Evolutionary conservation across 2,113 vertebrate species (phyloP), one percentile per base, ranked within the genome.

Genomic region (Microcebus tavaratra): DNA sequence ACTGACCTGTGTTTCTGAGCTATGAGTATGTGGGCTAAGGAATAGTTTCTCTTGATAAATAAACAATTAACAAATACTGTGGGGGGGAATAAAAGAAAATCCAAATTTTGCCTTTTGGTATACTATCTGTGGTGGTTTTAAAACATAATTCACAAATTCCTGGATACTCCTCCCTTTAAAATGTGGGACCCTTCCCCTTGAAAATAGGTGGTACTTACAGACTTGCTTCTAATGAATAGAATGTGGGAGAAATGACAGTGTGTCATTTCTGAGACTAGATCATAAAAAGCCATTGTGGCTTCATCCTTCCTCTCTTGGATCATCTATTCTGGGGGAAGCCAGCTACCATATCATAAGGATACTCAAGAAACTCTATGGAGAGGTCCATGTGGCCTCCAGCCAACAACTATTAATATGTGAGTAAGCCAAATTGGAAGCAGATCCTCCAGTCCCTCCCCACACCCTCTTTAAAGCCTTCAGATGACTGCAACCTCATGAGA

Each of bases 271-370:
- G 48, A 95, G 34, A 53, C 34, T 78, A 92, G 53, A 25, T 92
- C 70, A 68, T 94, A 91, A 75, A 94, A 79, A 90, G 57, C 6
- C 39, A 67, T 36, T 82, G 50, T 73, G 68, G 53, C 68, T 95
- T 92, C 63, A 83, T 68, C 86, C 21, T 94, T 90, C 82, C 21
- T 94, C 82, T 83, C 68, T 82, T 73, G 55, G 76, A 72, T 93
- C 70, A 93, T 18, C 84, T 59, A 15, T 88, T 79, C 42, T 88
- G 81, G 50, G 18, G 42, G 31, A 90, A 91, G 61, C 53, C 67
- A 95, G 53, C 6, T 36, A 42, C 50, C 70, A 18, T 61, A 68
- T 68, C 39, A 55, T 23, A 55, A 61, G 23, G 23, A 63, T 87
- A 68, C 73, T 81, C 42, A 45, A 27, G 68, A 95, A 90, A 23